phyloP scores from a whole-genome alignment of 2,888 invertebrate species.

The Therioaphis trifolii region DNA sequence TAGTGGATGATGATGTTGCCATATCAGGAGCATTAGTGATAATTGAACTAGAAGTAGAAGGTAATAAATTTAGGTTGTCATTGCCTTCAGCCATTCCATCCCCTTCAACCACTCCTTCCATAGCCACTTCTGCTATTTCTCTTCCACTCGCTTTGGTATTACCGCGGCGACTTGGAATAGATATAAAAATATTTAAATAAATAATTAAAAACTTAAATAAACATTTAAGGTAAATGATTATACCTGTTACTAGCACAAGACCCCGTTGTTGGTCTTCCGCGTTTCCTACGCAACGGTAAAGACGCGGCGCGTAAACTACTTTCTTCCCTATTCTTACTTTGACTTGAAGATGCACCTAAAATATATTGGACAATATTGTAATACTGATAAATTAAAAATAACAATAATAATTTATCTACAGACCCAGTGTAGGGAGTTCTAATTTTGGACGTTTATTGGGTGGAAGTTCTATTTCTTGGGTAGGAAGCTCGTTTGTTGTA shows the following conservation, averaged over 20 bases:
- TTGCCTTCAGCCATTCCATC: constrained; percentile 56
- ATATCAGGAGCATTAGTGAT: constrained; percentile 39
- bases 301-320: constrained; percentile 63
- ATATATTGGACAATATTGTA: constrained; percentile 8
- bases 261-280: constrained; percentile 73
- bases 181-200: background rate
- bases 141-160: constrained; percentile 60
- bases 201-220: background rate
- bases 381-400: background rate
- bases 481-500: constrained; percentile 50
- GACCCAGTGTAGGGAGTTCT: constrained; percentile 64
- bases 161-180: constrained; percentile 53
- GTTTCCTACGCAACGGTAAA: constrained; percentile 63
- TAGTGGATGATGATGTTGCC: constrained; percentile 46
- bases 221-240: constrained; percentile 61
- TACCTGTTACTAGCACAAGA: constrained; percentile 76
- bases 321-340: constrained; percentile 61
- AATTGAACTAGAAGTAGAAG: constrained; percentile 55
- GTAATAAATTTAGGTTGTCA: constrained; percentile 46
- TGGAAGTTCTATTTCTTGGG: constrained; percentile 62
- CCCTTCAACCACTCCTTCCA: constrained; percentile 56
- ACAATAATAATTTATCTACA: constrained; percentile 9
- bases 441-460: constrained; percentile 64
- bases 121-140: constrained; percentile 36
- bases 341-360: constrained; percentile 63